A percentile compares a stretch with the other conserved stretches of the same genome.
These are phyloP conservation scores for Ailuropoda melanoleuca DNA, from an alignment of 2,113 vertebrate genomes.

Conservation along the genomic window DNA sequence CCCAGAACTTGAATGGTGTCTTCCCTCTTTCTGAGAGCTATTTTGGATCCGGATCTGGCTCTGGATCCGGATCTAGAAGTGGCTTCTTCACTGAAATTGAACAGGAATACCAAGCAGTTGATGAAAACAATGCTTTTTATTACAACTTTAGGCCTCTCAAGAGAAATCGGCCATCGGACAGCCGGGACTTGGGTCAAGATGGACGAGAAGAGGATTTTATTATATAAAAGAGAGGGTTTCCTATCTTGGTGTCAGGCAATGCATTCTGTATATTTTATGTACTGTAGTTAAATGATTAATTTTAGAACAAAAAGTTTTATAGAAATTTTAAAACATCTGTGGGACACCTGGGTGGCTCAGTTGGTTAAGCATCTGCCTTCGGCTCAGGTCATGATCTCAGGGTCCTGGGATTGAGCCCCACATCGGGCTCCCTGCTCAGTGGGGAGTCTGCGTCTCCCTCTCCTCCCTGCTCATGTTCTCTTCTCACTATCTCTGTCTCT, in stretches of 20 bases:
- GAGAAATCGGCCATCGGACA: background rate
- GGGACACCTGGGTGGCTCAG: too few species aligned
- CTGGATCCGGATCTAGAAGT: background rate
- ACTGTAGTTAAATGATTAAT: background rate
- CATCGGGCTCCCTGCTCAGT: too few species aligned
- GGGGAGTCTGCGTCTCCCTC: too few species aligned
- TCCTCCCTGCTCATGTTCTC: too few species aligned
- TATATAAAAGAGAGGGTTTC: slow-evolving; percentile 57
- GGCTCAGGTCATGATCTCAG: too few species aligned
- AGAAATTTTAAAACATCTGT: slow-evolving; percentile 52
- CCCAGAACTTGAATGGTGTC: background rate
- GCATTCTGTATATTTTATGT: background rate
- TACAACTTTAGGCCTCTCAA: background rate
- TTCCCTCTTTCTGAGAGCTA: slow-evolving; percentile 81
- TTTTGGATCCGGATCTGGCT: slow-evolving; percentile 73
- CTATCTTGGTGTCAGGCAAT: accelerated
- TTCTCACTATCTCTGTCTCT: too few species aligned
- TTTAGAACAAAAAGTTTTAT: slow-evolving; percentile 37
- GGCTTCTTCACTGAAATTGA: background rate
- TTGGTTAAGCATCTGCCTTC: too few species aligned
- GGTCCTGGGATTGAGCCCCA: too few species aligned
- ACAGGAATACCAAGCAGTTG: slow-evolving; percentile 54
- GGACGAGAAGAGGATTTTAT: slow-evolving; percentile 84
- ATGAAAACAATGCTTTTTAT: background rate
- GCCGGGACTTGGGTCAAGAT: slow-evolving; percentile 68